Conservation (phyloP, 2,113 vertebrate genomes). For the Miniopterus natalensis region DNA sequence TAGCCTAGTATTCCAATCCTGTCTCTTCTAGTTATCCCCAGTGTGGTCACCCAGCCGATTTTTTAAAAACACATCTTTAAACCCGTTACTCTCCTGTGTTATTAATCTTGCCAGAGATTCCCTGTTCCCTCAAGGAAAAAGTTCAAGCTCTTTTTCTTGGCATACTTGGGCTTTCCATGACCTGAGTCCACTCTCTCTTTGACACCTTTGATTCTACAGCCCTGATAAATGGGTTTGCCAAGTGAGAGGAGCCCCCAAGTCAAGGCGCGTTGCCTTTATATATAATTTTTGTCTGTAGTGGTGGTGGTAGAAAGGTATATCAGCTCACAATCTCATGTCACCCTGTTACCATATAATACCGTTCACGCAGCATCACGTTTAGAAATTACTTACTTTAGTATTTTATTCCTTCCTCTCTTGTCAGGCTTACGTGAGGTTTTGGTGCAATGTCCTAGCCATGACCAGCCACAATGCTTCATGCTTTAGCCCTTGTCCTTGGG, state of each 20-base stretch:
- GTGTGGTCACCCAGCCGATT: background rate
- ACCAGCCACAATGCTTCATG: background rate
- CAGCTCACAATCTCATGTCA: background rate
- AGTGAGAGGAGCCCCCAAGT: background rate
- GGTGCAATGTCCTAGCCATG: background rate
- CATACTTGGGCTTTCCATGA: background rate
- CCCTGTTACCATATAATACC: slow-evolving; percentile 7
- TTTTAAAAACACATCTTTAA: background rate
- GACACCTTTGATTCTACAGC: background rate
- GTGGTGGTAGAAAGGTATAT: background rate
- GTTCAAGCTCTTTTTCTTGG: background rate
- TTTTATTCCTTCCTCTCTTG: background rate
- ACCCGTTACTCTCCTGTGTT: background rate
- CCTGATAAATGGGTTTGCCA: background rate
- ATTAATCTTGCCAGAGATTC: background rate
- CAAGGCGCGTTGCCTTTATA: background rate
- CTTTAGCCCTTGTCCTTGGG: background rate
- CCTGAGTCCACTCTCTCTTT: background rate
- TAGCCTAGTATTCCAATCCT: background rate
- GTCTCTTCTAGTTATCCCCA: background rate
- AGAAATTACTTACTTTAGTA: background rate
- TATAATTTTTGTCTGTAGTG: background rate
- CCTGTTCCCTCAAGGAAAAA: background rate
- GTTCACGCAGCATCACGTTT: background rate
- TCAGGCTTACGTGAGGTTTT: background rate